phyloP scores from a whole-genome alignment of 2,888 invertebrate species.

The Pedicia rivosa region DNA sequence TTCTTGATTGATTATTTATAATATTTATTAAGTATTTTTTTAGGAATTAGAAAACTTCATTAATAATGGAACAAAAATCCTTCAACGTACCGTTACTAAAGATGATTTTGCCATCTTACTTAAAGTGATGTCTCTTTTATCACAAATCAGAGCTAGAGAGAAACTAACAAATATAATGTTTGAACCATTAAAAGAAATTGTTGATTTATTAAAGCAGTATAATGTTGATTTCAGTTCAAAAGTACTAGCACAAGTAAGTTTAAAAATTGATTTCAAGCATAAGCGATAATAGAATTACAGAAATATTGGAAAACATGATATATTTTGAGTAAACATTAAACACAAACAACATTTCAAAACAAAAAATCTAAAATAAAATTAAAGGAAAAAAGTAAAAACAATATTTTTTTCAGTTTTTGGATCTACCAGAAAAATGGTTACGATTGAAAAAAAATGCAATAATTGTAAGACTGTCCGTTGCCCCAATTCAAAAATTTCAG shows the following conservation, averaged over 20 bases:
- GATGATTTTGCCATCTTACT: slow-evolving; percentile 78
- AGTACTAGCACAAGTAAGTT: neutral
- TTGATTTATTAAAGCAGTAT: slow-evolving; percentile 68
- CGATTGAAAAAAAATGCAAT: slow-evolving; percentile 70
- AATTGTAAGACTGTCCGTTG: slow-evolving; percentile 68
- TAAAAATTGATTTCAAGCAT: too few relatives aligned
- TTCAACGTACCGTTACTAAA: slow-evolving; percentile 56
- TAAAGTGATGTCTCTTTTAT: slow-evolving; percentile 67
- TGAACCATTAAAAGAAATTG: slow-evolving; percentile 71
- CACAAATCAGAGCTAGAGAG: slow-evolving; percentile 63
- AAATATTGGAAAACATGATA: neutral
- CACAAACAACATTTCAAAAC: too few relatives aligned
- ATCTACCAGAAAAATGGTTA: slow-evolving; percentile 78
- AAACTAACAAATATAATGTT: slow-evolving; percentile 75
- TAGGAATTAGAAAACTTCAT: slow-evolving; percentile 68
- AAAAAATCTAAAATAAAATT: too few relatives aligned
- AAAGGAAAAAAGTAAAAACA: neutral
- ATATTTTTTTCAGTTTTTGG: slow-evolving; percentile 35
- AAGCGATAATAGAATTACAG: too few relatives aligned
- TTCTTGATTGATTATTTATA: too few relatives aligned
- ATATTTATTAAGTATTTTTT: too few relatives aligned
- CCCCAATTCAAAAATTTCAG: slow-evolving; percentile 77
- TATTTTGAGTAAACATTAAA: too few relatives aligned
- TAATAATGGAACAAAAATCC: slow-evolving; percentile 51
- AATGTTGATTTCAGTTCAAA: slow-evolving; percentile 43